Evolutionary conservation across 2,888 invertebrate species (phyloP), one percentile per base, ranked within the genome.

Genomic region (Cataglyphis albicans): DNA sequence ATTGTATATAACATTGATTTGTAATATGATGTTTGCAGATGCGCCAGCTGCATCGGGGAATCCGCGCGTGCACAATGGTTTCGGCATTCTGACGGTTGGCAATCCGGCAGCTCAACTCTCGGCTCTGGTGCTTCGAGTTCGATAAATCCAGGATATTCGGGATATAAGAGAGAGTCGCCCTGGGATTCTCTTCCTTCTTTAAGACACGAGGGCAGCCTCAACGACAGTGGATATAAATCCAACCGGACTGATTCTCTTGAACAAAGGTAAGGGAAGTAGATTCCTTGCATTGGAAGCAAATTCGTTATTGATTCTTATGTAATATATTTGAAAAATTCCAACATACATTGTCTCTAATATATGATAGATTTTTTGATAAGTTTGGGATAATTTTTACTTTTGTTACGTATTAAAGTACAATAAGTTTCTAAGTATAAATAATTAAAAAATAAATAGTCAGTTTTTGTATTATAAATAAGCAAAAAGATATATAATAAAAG

Each of bases 61-160:
- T 97, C 98, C 35, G 97, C 98, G 85, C 96, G 98, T 41, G 97
- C 97, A 85, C 98, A 98, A 91, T 98, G 98, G 98, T 98, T 98
- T 95, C 97, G 98, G 21, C 98, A 98, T 95, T 98, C 98, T 59
- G 98, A 98, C 93, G 98, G 98, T 67, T 98, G 98, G 98, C 97
- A 97, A 87, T 97, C 97, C 59, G 97, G 97, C 84, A 97, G 97
- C 91, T 97, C 97, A 67, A 96, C 96, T 65, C 95, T 97, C 90
- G 96, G 97, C 87, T 96, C 96, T 44, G 96, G 95, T 29, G 94
- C 95, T 52, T 94, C 95, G 65, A 95, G 94, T 84, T 93, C 94
- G 52, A 93, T 93, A 81, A 94, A 93, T 90, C 93, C 93, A 9
- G 89, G 92, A 29, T 93, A 94, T 74, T 94, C 90, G 21, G 92